Conservation (phyloP, 2,888 invertebrate species). For the Macrophya alboannulata region DNA sequence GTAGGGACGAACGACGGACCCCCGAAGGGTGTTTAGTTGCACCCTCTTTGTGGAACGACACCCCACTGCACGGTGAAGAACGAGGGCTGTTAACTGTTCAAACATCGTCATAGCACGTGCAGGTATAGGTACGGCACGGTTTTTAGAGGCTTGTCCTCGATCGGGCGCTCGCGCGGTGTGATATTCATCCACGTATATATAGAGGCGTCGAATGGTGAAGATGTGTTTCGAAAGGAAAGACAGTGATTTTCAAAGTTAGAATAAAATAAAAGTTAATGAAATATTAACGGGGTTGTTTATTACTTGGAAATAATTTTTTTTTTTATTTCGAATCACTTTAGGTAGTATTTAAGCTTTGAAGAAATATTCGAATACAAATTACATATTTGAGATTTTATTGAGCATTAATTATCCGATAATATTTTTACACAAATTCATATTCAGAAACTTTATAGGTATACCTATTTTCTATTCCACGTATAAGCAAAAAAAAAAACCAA, state of each 20-base stretch:
- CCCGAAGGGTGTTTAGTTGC: slow-evolving; percentile 48
- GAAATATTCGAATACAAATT: too few relatives aligned
- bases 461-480: neutral
- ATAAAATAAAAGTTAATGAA: neutral
- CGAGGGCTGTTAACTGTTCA: slow-evolving; percentile 53
- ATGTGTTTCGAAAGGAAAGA: neutral
- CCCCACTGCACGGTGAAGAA: slow-evolving; percentile 17
- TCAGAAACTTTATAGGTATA: neutral
- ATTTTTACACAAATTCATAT: neutral
- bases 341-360: too few relatives aligned
- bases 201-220: slow-evolving; percentile 3
- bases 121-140: neutral
- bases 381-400: too few relatives aligned
- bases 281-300: too few relatives aligned
- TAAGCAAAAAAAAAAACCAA: neutral
- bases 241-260: neutral
- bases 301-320: too few relatives aligned
- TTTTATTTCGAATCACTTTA: too few relatives aligned
- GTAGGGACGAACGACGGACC: neutral
- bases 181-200: neutral
- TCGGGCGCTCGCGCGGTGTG: neutral
- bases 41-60: slow-evolving; percentile 48
- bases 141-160: neutral
- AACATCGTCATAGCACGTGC: slow-evolving; percentile 48
- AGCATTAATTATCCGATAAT: too few relatives aligned